phyloP scores from a whole-genome alignment of 2,888 invertebrate species.

The Oxystoma pomonae region DNA sequence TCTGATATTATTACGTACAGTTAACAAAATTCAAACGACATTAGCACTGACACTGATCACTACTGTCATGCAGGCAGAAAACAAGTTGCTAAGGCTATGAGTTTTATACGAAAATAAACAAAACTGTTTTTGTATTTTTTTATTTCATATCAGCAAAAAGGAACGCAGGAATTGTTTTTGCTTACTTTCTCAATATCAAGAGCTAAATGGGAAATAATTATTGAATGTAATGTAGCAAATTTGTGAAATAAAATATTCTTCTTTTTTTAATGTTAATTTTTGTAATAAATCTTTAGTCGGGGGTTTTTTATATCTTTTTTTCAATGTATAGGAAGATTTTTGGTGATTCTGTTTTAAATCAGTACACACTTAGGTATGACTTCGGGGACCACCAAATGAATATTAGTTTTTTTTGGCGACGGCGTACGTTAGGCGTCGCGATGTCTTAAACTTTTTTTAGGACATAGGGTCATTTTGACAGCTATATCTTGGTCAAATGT shows the following conservation, averaged over 20 bases:
- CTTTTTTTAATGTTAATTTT: slow-evolving; percentile 8
- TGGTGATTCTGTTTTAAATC: too few relatives aligned
- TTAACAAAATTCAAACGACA: slow-evolving; percentile 1
- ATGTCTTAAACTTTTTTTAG: too few relatives aligned
- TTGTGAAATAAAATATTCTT: background rate
- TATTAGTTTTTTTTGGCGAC: too few relatives aligned
- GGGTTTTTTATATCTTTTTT: too few relatives aligned
- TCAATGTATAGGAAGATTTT: too few relatives aligned
- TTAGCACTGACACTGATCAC: background rate
- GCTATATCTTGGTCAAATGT: too few relatives aligned
- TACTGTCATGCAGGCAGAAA: slow-evolving; percentile 2
- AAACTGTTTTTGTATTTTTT: background rate
- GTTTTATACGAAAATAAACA: slow-evolving; percentile 3
- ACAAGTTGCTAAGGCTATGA: background rate
- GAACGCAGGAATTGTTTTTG: slow-evolving; percentile 2
- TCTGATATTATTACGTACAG: background rate
- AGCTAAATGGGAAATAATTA: background rate
- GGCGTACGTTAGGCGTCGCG: too few relatives aligned
- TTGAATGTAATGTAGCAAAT: slow-evolving; percentile 4
- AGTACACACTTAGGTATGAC: too few relatives aligned
- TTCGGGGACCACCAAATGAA: too few relatives aligned
- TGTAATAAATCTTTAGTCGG: slow-evolving; percentile 10
- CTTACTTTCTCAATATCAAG: background rate
- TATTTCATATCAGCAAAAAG: slow-evolving; percentile 2
- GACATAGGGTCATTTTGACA: too few relatives aligned